Evolutionary conservation across 2,888 invertebrate species (phyloP).

Genomic region (Taphrorychus bicolor): DNA sequence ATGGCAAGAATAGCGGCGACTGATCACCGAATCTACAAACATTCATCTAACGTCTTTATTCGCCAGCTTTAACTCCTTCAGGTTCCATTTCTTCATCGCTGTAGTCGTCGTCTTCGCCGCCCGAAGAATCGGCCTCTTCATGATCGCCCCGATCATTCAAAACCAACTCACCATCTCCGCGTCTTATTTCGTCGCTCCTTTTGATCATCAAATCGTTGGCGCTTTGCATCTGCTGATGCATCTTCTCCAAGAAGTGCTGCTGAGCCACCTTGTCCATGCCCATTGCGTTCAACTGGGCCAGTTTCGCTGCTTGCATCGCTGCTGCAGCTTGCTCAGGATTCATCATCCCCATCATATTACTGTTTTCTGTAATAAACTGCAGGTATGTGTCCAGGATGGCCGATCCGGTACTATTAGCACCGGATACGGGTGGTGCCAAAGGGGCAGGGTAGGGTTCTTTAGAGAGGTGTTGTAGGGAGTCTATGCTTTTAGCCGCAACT

Average conservation of each 20-base stretch:
- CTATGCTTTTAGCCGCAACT: slow-evolving; percentile 72
- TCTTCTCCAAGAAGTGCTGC: slow-evolving; percentile 68
- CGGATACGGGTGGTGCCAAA: slow-evolving; percentile 57
- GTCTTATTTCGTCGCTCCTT: slow-evolving; percentile 59
- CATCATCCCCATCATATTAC: slow-evolving; percentile 71
- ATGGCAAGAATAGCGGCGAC: slow-evolving; percentile 38
- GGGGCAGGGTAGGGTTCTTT: slow-evolving; percentile 76
- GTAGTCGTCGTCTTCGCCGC: slow-evolving; percentile 63
- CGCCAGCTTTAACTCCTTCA: slow-evolving; percentile 60
- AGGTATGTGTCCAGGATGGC: slow-evolving; percentile 87
- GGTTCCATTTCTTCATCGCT: slow-evolving; percentile 62
- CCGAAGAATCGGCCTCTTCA: slow-evolving; percentile 62
- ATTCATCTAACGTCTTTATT: slow-evolving; percentile 22
- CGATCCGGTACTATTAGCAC: slow-evolving; percentile 69
- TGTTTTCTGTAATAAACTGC: slow-evolving; percentile 86
- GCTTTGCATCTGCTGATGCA: slow-evolving; percentile 63
- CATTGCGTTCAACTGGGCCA: slow-evolving; percentile 78
- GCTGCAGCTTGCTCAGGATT: slow-evolving; percentile 63
- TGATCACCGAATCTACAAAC: slow-evolving; percentile 2
- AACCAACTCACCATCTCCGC: slow-evolving; percentile 63
- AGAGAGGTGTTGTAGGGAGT: slow-evolving; percentile 68
- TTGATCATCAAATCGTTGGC: slow-evolving; percentile 64
- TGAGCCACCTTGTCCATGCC: slow-evolving; percentile 61
- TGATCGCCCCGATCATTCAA: slow-evolving; percentile 62
- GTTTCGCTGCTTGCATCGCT: slow-evolving; percentile 74